Base-by-base conservation (phyloP, 2,797 vertebrate genomes). In the Melanotaenia trifasciata region DNA sequence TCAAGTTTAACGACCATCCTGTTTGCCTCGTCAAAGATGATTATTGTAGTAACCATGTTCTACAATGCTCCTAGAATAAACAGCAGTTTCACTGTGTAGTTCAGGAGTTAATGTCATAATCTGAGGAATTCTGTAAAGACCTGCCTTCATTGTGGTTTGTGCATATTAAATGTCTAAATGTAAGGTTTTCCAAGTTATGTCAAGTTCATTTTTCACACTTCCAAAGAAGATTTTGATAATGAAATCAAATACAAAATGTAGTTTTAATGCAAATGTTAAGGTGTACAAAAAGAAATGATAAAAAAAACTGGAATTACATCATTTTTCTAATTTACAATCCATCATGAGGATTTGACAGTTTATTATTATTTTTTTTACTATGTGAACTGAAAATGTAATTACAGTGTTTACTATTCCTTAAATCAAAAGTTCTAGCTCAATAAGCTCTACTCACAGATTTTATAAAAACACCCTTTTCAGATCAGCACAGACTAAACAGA, bases 331-430 rank as follows among this genome's bases (percentile, higher is more conserved):
- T 60, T 71, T 51, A 20, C 3, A 51, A 70, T 7, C 11, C 14
- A 16, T 22, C 5, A 16, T 38, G 12, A 51, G 5, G 58, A 72
- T 54, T 26, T 72, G 38, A 57, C 8, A 43, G 36, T 20, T 30
- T 30, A 30, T 30, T 30, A 30, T 30, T 30, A 4, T 30, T 30
- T 30, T 30, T 10, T 11, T 38, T 38, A 38, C 1, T 3, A 63
- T 43, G 18, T 32, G 9, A 74, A 75, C 70, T 67, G 1, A 79
- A 68, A 56, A 60, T 59, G 72, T 69, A 72, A 72, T 74, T 71
- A 58, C 28, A 79, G 11, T 63, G 57, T 78, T 78, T 64, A 76
- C 32, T 54, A 64, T 16, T 5, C 18, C 50, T 56, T 24, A 63
- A 64, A 68, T 53, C 59, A 74, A 72, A 47, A 64, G 35, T 60